Base-by-base conservation (phyloP, 2,888 invertebrate species). In the Serrognathus titanus region DNA sequence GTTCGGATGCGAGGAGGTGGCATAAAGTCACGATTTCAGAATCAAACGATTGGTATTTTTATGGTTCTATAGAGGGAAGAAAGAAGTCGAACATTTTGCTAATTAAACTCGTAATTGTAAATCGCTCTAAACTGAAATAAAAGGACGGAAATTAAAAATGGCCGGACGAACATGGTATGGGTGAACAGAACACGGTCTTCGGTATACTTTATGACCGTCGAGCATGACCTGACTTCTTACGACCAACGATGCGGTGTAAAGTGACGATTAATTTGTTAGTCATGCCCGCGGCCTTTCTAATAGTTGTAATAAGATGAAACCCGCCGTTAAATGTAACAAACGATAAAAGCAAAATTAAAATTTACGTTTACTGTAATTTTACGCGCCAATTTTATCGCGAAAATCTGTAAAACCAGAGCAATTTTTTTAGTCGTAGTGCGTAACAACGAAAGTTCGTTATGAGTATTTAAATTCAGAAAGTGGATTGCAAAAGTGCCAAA, bases 41-140 rank as follows among this genome's bases (percentile, higher is more conserved):
- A 43, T 43, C 43, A 43, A 43, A 43, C 43, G 43, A 43, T 43
- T 43, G 49, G 49, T 38, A 49, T 49, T 49, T 49, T 49, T 49
- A 49, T 49, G 12, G 49, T 49, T 48, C 48, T 48, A 48, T 48
- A 48, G 31, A 48, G 48, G 24, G 24, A 31, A 48, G 48, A 48
- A 48, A 48, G 48, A 48, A 35, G 35, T 48, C 35, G 35, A 48
- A 48, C 48, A 48, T 48, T 48, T 48, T 38, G 49, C 35, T 53
- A 53, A 53, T 53, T 53, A 53, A 47, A 53, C 35, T 37, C 35
- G 53, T 45, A 46, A 53, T 53, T 53, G 45, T 53, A 37, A 52
- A 31, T 37, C 31, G 37, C 37, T 51, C 24, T 38, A 40, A 39
- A 51, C 41, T 38, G 20, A 49, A 36, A 49, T 38, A 49, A 37